Evolutionary conservation across 2,888 invertebrate species (phyloP).

Genomic region (Norana najaformis): DNA sequence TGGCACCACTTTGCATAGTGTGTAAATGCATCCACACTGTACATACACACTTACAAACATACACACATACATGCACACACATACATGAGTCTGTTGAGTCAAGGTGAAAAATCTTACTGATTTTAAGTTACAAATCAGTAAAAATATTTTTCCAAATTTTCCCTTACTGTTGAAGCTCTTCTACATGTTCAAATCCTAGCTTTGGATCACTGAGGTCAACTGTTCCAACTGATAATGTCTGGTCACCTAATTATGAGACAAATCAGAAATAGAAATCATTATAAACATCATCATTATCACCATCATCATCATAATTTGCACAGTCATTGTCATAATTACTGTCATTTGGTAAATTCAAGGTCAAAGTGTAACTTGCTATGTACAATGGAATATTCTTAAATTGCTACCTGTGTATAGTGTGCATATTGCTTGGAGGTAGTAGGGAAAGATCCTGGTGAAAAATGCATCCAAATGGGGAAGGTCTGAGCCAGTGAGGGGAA

Average conservation of each 20-base stretch:
- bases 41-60: no score
- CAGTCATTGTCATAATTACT: no score
- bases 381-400: not conserved
- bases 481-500: not conserved
- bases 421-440: no score
- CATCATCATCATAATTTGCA: no score
- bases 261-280: not conserved
- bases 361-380: not conserved
- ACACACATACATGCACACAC: no score
- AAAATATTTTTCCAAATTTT: not conserved
- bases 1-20: no score
- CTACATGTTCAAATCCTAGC: slow-evolving; percentile 30
- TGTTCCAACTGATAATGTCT: not conserved
- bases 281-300: not conserved
- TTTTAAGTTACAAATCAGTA: not conserved
- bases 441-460: no score
- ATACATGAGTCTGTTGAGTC: no score
- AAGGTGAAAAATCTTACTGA: not conserved
- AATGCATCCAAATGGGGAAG: no score
- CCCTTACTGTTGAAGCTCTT: slow-evolving; percentile 27
- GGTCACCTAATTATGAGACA: slow-evolving; percentile 18
- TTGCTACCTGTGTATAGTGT: not conserved
- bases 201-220: slow-evolving; percentile 22
- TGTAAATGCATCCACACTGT: no score
- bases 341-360: not conserved